These are phyloP conservation scores for Jacana jacana DNA, from an alignment of 2,113 vertebrate genomes.

Conservation along the genomic window DNA sequence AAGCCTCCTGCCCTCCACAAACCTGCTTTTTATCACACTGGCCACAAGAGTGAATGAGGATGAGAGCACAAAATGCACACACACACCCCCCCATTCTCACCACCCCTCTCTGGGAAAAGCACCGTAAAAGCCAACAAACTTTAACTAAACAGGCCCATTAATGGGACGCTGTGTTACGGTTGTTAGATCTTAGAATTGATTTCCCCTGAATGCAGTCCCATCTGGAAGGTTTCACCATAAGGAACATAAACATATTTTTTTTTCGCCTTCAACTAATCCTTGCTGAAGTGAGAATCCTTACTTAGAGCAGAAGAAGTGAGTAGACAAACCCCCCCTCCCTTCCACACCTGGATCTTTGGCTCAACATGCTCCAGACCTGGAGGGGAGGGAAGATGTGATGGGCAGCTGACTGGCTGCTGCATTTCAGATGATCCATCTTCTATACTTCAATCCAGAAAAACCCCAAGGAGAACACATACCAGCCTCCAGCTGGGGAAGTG, in stretches of 20 bases:
- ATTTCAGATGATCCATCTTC: not conserved
- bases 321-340: not conserved
- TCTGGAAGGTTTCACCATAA: slow-evolving; percentile 46
- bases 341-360: not conserved
- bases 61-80: not conserved
- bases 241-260: not conserved
- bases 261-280: not conserved
- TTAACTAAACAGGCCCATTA: not conserved
- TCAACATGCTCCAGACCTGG: not conserved
- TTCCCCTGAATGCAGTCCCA: slow-evolving; percentile 10
- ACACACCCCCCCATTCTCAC: not conserved
- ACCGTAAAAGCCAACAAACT: not conserved
- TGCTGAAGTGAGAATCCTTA: not conserved
- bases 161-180: not conserved
- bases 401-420: not conserved
- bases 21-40: not conserved
- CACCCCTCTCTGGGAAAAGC: not conserved
- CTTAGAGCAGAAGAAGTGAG: not conserved
- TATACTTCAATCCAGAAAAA: not conserved
- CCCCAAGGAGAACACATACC: not conserved
- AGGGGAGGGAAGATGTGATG: not conserved
- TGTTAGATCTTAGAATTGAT: slow-evolving; percentile 29
- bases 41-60: not conserved
- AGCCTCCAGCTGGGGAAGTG: not conserved
- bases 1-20: not conserved